Percentiles rank a stretch among this genome's conserved stretches.
Conservation (phyloP, 1,140 invertebrate species). For the Drosophila murphyi region DNA sequence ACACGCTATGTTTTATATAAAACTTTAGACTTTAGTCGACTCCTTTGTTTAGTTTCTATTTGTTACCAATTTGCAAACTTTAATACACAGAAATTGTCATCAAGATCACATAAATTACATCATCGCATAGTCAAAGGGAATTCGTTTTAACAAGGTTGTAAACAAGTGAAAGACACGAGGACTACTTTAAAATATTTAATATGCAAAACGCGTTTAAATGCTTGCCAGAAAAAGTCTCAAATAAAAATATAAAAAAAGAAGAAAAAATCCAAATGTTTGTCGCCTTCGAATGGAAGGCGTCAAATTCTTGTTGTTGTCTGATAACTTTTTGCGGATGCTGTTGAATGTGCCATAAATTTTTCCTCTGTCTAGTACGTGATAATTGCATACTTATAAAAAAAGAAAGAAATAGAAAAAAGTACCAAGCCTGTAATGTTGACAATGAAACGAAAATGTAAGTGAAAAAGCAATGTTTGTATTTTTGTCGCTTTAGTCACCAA, state of each 20-base stretch:
- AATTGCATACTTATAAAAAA: constrained; percentile 55
- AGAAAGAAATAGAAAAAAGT: neutral
- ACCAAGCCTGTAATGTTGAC: neutral
- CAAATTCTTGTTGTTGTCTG: constrained; percentile 64
- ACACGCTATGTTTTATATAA: too few species aligned
- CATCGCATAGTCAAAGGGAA: constrained; percentile 52
- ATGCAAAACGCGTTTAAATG: constrained; percentile 60
- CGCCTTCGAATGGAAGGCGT: constrained; percentile 61
- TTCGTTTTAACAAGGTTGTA: neutral
- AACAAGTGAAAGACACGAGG: constrained; percentile 50
- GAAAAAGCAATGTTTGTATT: neutral
- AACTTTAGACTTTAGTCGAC: too few species aligned
- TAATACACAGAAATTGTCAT: constrained; percentile 59
- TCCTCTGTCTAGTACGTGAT: constrained; percentile 61
- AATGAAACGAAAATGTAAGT: neutral
- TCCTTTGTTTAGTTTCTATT: neutral
- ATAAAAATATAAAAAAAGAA: constrained; percentile 15
- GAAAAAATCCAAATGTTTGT: constrained; percentile 56
- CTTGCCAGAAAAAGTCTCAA: constrained; percentile 1
- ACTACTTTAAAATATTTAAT: constrained; percentile 58
- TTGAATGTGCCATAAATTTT: constrained; percentile 24
- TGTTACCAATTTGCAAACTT: neutral
- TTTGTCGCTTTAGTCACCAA: constrained; percentile 89
- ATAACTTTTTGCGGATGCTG: constrained; percentile 55
- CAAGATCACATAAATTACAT: constrained; percentile 77